Conservation (phyloP, 2,888 invertebrate species). For the Plebejus anna region DNA sequence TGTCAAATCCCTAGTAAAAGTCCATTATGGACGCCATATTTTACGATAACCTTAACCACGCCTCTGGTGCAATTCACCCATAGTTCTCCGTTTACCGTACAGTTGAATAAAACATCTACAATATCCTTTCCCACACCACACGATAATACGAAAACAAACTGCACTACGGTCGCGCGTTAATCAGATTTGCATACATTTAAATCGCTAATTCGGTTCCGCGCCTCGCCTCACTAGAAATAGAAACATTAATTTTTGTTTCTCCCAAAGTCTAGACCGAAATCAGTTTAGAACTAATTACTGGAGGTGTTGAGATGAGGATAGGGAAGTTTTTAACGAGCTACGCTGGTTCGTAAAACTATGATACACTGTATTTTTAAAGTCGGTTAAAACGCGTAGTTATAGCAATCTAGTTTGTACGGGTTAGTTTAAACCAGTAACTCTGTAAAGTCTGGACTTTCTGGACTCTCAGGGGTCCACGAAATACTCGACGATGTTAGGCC, state of each 20-base stretch:
- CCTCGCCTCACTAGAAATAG: slow-evolving; percentile 30
- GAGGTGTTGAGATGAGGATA: slow-evolving; percentile 1
- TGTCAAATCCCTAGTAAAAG: too few relatives aligned
- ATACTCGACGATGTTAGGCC: too few relatives aligned
- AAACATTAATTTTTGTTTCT: slow-evolving; percentile 28
- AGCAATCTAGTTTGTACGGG: not conserved
- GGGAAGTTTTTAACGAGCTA: slow-evolving; percentile 14
- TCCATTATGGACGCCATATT: too few relatives aligned
- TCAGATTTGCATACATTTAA: slow-evolving; percentile 65
- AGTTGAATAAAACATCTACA: slow-evolving; percentile 11
- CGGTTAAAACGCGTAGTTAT: not conserved
- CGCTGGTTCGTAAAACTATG: not conserved
- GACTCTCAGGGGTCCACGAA: too few relatives aligned
- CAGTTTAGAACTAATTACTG: slow-evolving; percentile 17
- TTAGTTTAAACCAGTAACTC: too few relatives aligned
- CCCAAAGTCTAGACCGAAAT: slow-evolving; percentile 6
- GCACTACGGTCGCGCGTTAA: slow-evolving; percentile 53
- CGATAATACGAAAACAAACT: slow-evolving; percentile 30
- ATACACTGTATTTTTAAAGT: not conserved
- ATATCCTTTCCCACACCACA: slow-evolving; percentile 31
- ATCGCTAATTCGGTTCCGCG: slow-evolving; percentile 45
- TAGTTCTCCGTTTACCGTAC: not conserved
- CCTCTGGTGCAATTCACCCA: too few relatives aligned
- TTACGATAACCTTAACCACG: too few relatives aligned
- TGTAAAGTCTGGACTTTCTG: too few relatives aligned